These are phyloP conservation scores for Aphrophora alni DNA, from an alignment of 2,888 invertebrate species.

Conservation along the genomic window DNA sequence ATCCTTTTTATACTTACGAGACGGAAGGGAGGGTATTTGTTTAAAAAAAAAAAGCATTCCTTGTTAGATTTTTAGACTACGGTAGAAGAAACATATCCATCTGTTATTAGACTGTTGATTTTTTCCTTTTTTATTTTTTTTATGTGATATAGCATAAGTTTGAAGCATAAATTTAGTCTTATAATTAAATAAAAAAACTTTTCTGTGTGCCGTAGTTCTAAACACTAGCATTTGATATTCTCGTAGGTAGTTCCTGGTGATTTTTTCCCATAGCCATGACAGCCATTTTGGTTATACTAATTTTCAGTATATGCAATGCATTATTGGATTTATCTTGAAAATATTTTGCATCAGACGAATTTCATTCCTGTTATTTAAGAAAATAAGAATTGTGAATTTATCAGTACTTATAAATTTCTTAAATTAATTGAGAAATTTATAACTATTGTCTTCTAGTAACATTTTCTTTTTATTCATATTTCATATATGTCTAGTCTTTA, in stretches of 20 bases:
- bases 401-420: neutral
- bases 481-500: neutral
- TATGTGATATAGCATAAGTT: slow-evolving; percentile 49
- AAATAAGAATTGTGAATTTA: neutral
- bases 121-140: slow-evolving; percentile 48
- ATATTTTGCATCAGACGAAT: neutral
- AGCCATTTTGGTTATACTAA: neutral
- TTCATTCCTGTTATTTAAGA: neutral
- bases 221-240: neutral
- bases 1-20: slow-evolving; percentile 37
- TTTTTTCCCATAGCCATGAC: neutral
- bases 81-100: slow-evolving; percentile 48
- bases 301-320: neutral
- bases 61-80: slow-evolving; percentile 47
- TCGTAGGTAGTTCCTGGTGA: slow-evolving; percentile 9
- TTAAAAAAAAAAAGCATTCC: slow-evolving; percentile 47
- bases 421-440: neutral
- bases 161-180: slow-evolving; percentile 22
- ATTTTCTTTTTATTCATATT: too few relatives aligned
- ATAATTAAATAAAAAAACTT: too few relatives aligned
- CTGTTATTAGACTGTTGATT: slow-evolving; percentile 46
- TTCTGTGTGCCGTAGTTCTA: neutral
- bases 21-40: slow-evolving; percentile 17
- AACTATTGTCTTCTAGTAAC: neutral
- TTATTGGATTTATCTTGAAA: neutral